These are phyloP conservation scores for Neomonachus schauinslandi DNA, from an alignment of 2,113 vertebrate species.

Conservation along the genomic window DNA sequence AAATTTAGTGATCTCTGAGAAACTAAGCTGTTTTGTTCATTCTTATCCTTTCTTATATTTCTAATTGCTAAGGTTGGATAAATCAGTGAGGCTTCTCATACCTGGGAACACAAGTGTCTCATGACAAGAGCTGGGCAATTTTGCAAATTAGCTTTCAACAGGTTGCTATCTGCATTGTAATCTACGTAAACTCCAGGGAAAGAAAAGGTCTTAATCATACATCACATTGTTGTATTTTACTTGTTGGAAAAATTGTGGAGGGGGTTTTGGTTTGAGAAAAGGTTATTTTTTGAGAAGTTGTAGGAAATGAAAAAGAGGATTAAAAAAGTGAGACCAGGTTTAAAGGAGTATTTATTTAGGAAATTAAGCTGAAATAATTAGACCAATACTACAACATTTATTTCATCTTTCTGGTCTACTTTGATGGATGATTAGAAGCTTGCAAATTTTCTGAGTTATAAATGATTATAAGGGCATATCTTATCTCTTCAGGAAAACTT, in stretches of 20 bases:
- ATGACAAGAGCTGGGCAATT: background rate
- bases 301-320: background rate
- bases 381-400: background rate
- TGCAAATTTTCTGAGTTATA: conserved; percentile 42
- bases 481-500: background rate
- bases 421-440: background rate
- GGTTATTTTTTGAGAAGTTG: background rate
- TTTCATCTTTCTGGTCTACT: conserved; percentile 8
- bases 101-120: background rate
- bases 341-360: background rate
- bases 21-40: background rate
- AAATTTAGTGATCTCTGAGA: background rate
- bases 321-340: background rate
- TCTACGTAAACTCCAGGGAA: background rate
- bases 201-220: background rate
- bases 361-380: background rate
- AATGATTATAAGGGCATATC: background rate
- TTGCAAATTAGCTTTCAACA: background rate
- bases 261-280: background rate
- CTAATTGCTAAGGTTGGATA: background rate
- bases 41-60: background rate
- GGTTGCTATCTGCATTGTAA: background rate
- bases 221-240: background rate
- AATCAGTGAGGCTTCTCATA: background rate
- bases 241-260: background rate